Evolutionary conservation across 2,113 vertebrate genomes (phyloP).

Genomic region (Sylvia atricapilla): DNA sequence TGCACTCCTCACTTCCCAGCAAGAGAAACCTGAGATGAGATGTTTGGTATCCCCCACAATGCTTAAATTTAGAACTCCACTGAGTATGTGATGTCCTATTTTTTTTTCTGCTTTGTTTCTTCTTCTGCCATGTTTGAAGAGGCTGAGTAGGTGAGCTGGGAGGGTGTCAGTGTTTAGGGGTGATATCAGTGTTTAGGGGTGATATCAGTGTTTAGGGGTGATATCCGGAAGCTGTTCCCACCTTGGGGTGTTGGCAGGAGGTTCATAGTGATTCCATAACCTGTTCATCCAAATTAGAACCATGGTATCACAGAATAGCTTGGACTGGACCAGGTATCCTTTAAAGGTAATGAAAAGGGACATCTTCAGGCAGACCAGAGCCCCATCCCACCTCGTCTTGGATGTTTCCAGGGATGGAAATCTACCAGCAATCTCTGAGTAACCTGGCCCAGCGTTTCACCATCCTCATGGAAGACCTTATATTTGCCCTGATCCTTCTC

Average conservation of each 20-base stretch:
- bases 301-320: not conserved
- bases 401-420: not conserved
- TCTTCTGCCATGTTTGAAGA: not conserved
- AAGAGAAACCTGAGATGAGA: not conserved
- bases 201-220: not conserved
- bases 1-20: not conserved
- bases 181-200: not conserved
- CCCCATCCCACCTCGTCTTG: not conserved
- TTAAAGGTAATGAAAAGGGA: not conserved
- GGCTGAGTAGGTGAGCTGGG: not conserved
- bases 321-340: not conserved
- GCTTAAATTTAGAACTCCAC: not conserved
- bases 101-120: not conserved
- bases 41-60: not conserved
- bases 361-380: not conserved
- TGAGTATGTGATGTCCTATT: not conserved
- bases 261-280: not conserved
- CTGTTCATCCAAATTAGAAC: not conserved
- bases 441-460: rapidly evolving
- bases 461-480: not conserved
- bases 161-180: not conserved
- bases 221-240: not conserved
- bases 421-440: not conserved
- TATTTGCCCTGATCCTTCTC: not conserved
- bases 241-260: not conserved